A percentile compares a stretch with the other conserved stretches of the same genome.
phyloP scores from a whole-genome alignment of 2,888 invertebrate genomes.

The Drosophila atroscutellata region DNA sequence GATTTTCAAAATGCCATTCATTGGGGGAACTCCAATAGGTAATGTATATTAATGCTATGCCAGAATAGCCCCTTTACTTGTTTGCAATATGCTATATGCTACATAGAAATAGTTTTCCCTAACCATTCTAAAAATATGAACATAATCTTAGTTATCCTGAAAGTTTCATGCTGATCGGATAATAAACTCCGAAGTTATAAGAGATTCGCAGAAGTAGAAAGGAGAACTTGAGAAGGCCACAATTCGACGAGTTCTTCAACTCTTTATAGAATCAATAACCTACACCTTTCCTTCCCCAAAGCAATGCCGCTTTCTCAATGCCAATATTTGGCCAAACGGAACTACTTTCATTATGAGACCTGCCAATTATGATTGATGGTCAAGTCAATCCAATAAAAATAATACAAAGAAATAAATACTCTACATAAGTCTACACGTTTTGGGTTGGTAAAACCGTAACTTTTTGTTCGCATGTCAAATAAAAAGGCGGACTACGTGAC shows the following conservation, averaged over 20 bases:
- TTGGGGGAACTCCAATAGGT: background rate
- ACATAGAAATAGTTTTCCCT: background rate
- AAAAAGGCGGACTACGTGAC: constrained; percentile 70
- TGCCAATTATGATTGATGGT: constrained; percentile 65
- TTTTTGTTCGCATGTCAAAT: constrained; percentile 43
- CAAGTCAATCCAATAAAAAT: constrained; percentile 25
- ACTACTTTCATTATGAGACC: constrained; percentile 55
- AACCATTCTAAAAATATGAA: background rate
- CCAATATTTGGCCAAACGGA: constrained; percentile 52
- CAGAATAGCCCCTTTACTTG: background rate
- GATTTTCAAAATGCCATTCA: constrained; percentile 11
- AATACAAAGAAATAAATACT: constrained; percentile 9
- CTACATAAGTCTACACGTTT: constrained; percentile 7
- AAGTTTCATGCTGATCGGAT: background rate
- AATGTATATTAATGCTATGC: background rate
- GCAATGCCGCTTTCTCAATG: constrained; percentile 45
- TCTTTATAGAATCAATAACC: background rate
- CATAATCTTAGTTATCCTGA: background rate
- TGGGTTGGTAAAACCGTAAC: constrained; percentile 29
- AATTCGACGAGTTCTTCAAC: constrained; percentile 5
- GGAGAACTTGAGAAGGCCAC: background rate
- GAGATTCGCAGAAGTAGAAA: background rate
- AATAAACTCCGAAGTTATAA: background rate
- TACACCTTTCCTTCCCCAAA: constrained; percentile 22
- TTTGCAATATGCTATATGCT: background rate